Base-by-base conservation (phyloP, 2,797 vertebrate species). In the Macrochelys suwanniensis region DNA sequence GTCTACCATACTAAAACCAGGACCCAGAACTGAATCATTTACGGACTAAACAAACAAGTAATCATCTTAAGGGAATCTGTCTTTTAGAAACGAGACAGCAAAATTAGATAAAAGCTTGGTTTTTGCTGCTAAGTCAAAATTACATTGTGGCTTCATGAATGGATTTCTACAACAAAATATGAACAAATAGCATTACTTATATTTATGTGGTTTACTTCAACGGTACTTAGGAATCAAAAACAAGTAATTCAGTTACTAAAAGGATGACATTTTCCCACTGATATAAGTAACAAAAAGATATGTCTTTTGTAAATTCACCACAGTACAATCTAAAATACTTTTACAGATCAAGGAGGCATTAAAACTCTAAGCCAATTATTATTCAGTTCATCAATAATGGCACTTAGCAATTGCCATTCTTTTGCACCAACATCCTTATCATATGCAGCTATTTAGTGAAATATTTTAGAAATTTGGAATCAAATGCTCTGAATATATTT, bases 401-500 rank as follows among this genome's bases (percentile, higher is more conserved):
- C 0, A 37, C 83, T 92, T 57, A 53, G 71, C 84, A 92, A 51
- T 56, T 86, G 91, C 93, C 81, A 89, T 71, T 74, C 37, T 89
- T 80, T 0, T 79, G 71, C 85, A 96, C 94, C 92, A 96, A 92
- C 8, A 77, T 26, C 53, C 91, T 54, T 93, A 3, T 95, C 82
- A 87, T 94, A 88, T 92, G 90, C 87, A 94, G 94, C 95, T 92
- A 97, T 61, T 84, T 80, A 95, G 87, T 65, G 21, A 1, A 84
- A 86, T 80, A 51, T 74, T 93, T 88, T 85, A 76, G 87, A 89
- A 92, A 76, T 93, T 85, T 85, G 79, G 87, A 89, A 92, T 78
- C 93, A 94, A 97, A 96, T 81, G 87, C 90, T 96, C 88, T 85
- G 91, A 94, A 91, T 89, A 33, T 5, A 89, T 82, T 79, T 68